phyloP scores from a whole-genome alignment of 2,888 invertebrate species.

The Diloba caeruleocephala region DNA sequence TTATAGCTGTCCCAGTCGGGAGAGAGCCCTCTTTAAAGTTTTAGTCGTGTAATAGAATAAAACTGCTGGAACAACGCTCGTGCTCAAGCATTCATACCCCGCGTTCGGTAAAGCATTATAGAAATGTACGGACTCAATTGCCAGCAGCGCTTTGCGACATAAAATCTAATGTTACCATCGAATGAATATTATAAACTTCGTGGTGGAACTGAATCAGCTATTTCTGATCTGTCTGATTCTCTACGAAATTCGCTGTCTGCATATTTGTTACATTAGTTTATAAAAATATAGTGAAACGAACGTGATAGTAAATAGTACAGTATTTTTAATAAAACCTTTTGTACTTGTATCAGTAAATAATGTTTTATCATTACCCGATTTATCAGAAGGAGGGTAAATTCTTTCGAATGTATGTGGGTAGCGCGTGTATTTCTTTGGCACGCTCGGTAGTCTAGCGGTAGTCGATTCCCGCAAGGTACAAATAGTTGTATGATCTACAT shows the following conservation, averaged over 20 bases:
- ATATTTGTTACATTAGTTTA: not conserved
- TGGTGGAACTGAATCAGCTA: conserved; percentile 29
- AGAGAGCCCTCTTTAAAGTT: conserved; percentile 83
- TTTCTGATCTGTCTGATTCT: conserved; percentile 2
- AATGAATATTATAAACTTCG: conserved; percentile 78
- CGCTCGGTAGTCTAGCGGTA: no score
- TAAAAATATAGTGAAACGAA: no score
- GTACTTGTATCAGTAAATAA: no score
- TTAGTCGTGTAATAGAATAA: conserved; percentile 86
- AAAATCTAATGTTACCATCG: conserved; percentile 76
- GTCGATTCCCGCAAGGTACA: no score
- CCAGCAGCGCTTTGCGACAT: conserved; percentile 67
- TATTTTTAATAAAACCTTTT: no score
- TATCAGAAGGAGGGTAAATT: no score
- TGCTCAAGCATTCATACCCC: conserved; percentile 77
- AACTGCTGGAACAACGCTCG: conserved; percentile 83
- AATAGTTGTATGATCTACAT: no score
- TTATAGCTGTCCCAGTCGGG: conserved; percentile 83
- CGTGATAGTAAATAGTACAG: no score
- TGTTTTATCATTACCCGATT: no score
- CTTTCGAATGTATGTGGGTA: no score
- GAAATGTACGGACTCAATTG: conserved; percentile 75
- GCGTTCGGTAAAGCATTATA: conserved; percentile 66
- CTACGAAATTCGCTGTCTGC: not conserved
- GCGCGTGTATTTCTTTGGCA: no score